Evolutionary conservation across 2,888 invertebrate genomes (phyloP).

Genomic region (Oligia fasciuncula): DNA sequence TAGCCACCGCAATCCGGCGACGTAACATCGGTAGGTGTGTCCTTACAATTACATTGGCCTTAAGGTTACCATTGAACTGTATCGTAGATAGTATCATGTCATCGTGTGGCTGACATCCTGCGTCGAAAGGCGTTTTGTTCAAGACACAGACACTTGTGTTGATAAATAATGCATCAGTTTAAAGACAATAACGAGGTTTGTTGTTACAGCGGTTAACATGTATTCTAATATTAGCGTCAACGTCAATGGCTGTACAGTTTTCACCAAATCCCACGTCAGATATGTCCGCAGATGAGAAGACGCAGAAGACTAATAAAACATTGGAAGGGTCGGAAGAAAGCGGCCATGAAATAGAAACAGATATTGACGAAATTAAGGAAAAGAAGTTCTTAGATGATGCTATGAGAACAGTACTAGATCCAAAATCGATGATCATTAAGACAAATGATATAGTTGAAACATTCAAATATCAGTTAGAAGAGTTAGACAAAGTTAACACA

Average conservation of each 20-base stretch:
- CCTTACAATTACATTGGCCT: constrained; percentile 30
- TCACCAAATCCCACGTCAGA: constrained; percentile 82
- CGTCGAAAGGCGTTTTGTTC: constrained; percentile 48
- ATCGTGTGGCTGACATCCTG: constrained; percentile 29
- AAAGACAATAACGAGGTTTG: constrained; percentile 43
- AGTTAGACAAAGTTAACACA: constrained; percentile 78
- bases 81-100: constrained; percentile 26
- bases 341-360: constrained; percentile 82
- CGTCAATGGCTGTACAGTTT: constrained; percentile 77
- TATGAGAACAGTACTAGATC: constrained; percentile 83
- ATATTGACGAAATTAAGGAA: constrained; percentile 81
- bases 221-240: constrained; percentile 70
- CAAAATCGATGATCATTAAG: constrained; percentile 76
- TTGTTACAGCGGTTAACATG: constrained; percentile 77
- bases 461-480: constrained; percentile 79
- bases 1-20: not conserved
- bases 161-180: constrained; percentile 50
- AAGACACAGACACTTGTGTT: constrained; percentile 40
- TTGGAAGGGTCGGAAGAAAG: constrained; percentile 83
- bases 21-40: not conserved
- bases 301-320: constrained; percentile 77
- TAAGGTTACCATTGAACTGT: constrained; percentile 20
- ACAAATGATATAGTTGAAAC: constrained; percentile 75
- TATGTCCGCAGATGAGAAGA: constrained; percentile 84
- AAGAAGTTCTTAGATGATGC: constrained; percentile 85